These are phyloP conservation scores for Sacculina carcini DNA, from an alignment of 2,888 invertebrate species.

Conservation along the genomic window DNA sequence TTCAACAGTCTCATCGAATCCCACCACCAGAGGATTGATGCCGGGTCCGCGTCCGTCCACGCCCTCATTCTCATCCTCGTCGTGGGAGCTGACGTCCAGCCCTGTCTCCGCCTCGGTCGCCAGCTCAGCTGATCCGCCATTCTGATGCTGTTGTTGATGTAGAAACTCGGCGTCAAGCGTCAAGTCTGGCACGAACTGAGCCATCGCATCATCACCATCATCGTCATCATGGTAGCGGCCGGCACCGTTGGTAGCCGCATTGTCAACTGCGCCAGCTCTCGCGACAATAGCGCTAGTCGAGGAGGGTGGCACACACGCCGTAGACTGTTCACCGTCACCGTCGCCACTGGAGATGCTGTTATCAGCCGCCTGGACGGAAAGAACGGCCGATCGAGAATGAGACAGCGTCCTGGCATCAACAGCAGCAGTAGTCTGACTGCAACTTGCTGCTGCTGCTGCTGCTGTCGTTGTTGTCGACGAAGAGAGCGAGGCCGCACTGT, in stretches of 20 bases:
- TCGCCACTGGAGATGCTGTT: not conserved
- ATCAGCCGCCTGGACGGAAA: not conserved
- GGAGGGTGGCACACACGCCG: not conserved
- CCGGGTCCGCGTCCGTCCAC: too few species aligned
- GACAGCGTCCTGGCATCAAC: not conserved
- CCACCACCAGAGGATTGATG: constrained; percentile 21
- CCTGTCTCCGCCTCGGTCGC: not conserved
- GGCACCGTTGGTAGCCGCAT: not conserved
- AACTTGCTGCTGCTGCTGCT: not conserved
- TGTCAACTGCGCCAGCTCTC: not conserved
- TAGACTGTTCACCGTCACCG: not conserved
- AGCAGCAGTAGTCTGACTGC: not conserved
- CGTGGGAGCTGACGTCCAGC: constrained; percentile 6
- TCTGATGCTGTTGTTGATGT: constrained; percentile 13
- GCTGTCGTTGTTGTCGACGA: not conserved
- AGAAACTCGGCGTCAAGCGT: constrained; percentile 17
- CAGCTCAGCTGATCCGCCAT: not conserved
- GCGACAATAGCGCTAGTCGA: not conserved
- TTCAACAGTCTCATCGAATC: constrained; percentile 24
- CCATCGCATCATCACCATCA: constrained; percentile 15
- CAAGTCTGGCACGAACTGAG: constrained; percentile 24
- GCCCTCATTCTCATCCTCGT: constrained; percentile 16
- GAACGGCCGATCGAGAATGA: not conserved
- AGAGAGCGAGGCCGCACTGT: not conserved
- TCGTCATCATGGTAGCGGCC: not conserved